Evolutionary conservation across 2,113 vertebrate genomes (phyloP).

Genomic region (Acrocephalus kingi): DNA sequence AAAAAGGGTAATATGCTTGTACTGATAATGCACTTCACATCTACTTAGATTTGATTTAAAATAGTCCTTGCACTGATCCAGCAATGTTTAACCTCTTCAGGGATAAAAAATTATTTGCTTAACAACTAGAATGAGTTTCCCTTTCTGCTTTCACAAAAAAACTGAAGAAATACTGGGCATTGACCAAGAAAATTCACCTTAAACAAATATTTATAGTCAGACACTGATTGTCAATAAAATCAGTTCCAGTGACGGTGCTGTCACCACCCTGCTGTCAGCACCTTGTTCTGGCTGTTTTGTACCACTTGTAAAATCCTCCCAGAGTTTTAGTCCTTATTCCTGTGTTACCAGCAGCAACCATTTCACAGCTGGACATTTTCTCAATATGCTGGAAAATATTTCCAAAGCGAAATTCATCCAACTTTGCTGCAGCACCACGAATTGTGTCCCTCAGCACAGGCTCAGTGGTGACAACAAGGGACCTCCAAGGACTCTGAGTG

Average conservation of each 20-base stretch:
- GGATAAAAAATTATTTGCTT: background rate
- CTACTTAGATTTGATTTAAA: background rate
- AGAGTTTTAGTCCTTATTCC: background rate
- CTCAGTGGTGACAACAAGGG: background rate
- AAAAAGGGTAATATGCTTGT: background rate
- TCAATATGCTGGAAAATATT: background rate
- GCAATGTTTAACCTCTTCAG: background rate
- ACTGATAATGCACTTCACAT: background rate
- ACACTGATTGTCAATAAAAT: background rate
- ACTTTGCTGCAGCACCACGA: accelerated
- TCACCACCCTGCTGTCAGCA: background rate
- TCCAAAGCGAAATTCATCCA: background rate
- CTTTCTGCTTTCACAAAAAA: background rate
- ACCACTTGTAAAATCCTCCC: background rate
- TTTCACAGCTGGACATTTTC: background rate
- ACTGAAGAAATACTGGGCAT: background rate
- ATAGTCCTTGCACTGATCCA: background rate
- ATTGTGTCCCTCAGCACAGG: background rate
- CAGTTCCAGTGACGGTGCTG: background rate
- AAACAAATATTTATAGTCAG: background rate
- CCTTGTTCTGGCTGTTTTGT: background rate
- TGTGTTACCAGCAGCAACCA: background rate
- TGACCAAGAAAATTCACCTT: background rate
- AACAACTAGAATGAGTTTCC: background rate
- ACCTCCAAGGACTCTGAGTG: background rate